A percentile compares a stretch with the other conserved stretches of the same genome.
Conservation (phyloP, 1,140 invertebrate genomes). For the Aethina tumida region DNA sequence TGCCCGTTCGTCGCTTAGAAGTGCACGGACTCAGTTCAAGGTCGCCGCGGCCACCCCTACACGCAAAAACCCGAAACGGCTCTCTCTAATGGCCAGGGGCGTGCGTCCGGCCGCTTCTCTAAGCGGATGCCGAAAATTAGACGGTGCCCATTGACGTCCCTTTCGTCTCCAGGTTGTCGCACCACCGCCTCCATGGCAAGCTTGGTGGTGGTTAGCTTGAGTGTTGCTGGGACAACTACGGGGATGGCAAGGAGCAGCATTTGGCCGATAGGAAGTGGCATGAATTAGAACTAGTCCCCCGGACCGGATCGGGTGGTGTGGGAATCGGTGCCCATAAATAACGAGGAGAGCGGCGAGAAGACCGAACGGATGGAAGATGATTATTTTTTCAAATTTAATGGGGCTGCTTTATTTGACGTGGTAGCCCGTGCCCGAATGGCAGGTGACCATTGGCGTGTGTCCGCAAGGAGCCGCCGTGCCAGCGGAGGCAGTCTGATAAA, state of each 20-base stretch:
- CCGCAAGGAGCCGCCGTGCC: constrained; percentile 15
- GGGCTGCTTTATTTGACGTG: constrained; percentile 18
- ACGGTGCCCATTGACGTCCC: no score
- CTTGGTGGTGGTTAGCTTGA: no score
- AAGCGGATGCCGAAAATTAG: constrained; percentile 1
- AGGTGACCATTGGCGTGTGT: constrained; percentile 18
- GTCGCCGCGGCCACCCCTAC: constrained; percentile 22
- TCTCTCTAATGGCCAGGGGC: constrained; percentile 2
- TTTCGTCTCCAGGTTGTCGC: background rate
- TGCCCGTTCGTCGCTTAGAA: constrained; percentile 2
- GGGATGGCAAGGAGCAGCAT: no score
- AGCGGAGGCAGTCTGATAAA: constrained; percentile 11
- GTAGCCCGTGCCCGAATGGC: constrained; percentile 13
- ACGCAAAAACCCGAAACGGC: constrained; percentile 4
- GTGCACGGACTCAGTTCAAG: constrained; percentile 14
- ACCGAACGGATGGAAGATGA: constrained; percentile 2
- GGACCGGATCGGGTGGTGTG: no score
- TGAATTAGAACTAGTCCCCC: no score
- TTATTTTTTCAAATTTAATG: constrained; percentile 15
- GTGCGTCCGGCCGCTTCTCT: background rate
- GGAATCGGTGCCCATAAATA: no score
- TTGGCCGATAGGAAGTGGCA: no score
- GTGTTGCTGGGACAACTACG: no score
- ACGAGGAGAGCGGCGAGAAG: constrained; percentile 5
- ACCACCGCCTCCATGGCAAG: no score